Conservation (phyloP, 2,888 invertebrate genomes). For the Autographa pulchrina region DNA sequence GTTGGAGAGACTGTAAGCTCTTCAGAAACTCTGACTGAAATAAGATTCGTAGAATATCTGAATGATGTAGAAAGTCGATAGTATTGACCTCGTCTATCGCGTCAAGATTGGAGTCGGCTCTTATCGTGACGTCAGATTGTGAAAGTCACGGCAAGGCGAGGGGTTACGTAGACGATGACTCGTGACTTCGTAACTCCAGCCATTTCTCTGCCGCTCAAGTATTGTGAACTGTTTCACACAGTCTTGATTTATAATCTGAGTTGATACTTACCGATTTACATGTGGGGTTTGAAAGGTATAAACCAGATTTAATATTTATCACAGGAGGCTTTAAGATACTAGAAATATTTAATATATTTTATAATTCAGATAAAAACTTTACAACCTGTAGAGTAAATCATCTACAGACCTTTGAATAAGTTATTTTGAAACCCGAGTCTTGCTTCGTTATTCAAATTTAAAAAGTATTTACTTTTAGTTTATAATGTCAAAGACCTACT, state of each 20-base stretch:
- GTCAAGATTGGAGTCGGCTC: background rate
- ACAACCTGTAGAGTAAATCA: too few relatives aligned
- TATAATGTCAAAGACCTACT: too few relatives aligned
- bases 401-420: too few relatives aligned
- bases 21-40: background rate
- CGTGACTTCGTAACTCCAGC: background rate
- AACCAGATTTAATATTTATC: background rate
- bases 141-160: constrained; percentile 1
- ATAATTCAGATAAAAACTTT: too few relatives aligned
- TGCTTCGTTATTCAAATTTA: too few relatives aligned
- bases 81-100: background rate
- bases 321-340: background rate
- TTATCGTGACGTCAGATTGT: constrained; percentile 3
- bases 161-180: constrained; percentile 4
- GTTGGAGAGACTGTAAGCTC: background rate
- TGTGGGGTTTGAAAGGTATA: background rate
- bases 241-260: background rate
- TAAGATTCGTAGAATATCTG: background rate
- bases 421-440: too few relatives aligned
- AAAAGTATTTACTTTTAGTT: too few relatives aligned
- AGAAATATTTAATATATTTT: background rate
- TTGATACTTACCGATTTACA: background rate
- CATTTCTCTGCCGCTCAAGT: background rate
- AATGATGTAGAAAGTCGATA: background rate
- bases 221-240: constrained; percentile 1